A percentile compares a stretch with the other conserved stretches of the same genome.
Conservation (phyloP, 2,888 invertebrate species). For the Tenthredo amoena region DNA sequence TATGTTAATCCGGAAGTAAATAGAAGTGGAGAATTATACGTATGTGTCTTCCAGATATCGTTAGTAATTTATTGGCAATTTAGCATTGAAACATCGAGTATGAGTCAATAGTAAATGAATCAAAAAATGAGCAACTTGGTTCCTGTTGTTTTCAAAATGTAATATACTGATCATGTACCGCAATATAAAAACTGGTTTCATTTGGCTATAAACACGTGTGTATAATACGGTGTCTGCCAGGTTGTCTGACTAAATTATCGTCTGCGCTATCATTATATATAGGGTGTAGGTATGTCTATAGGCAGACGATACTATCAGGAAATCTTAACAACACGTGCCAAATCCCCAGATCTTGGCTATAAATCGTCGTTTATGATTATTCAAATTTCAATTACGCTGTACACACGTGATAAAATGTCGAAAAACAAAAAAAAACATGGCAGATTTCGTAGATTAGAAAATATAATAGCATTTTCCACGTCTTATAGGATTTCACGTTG, state of each 20-base stretch:
- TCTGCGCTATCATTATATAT: background rate
- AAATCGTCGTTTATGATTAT: background rate
- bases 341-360: background rate
- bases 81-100: background rate
- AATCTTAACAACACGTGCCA: background rate
- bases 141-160: background rate
- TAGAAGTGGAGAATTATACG: background rate
- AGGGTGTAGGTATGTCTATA: background rate
- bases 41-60: background rate
- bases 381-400: background rate
- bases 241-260: background rate
- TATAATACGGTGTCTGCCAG: slow-evolving; percentile 6
- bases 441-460: background rate
- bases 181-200: background rate
- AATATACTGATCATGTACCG: background rate
- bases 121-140: background rate
- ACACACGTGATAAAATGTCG: background rate
- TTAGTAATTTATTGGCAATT: background rate
- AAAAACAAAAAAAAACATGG: background rate
- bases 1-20: background rate
- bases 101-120: background rate
- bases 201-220: background rate
- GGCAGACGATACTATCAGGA: background rate
- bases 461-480: background rate
- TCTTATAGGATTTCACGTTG: background rate